Percentiles rank a stretch among this genome's conserved stretches.
These are phyloP conservation scores for Gallinago nigripennis DNA, from an alignment of 2,797 vertebrate genomes.

Conservation along the genomic window DNA sequence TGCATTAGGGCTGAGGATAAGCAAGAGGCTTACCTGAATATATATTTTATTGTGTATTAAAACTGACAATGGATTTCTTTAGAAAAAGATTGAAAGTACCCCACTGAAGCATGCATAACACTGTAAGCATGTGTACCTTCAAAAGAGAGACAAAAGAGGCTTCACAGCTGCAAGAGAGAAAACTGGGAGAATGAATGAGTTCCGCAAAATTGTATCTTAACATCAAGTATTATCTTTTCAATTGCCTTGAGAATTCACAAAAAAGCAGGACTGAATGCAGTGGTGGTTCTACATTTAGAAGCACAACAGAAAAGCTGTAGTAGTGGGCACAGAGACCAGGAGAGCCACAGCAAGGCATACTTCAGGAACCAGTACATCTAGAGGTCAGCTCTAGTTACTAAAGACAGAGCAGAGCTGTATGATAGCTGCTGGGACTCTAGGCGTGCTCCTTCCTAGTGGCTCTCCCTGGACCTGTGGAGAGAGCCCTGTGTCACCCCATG, in stretches of 20 bases:
- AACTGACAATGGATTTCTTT: neutral
- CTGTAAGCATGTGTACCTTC: neutral
- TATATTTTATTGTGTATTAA: neutral
- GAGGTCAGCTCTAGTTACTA: neutral
- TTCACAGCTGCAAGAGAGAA: neutral
- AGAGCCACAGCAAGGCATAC: neutral
- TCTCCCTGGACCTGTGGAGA: neutral
- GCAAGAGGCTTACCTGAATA: neutral
- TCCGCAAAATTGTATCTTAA: neutral
- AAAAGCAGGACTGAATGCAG: neutral
- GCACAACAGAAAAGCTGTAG: neutral
- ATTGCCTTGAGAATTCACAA: neutral
- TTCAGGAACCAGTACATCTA: neutral
- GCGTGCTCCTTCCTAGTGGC: neutral
- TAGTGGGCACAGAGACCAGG: neutral
- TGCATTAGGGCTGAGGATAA: neutral
- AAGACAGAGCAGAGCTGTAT: neutral
- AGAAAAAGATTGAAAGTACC: neutral
- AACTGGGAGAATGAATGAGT: neutral
- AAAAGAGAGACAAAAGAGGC: neutral
- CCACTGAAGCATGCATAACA: neutral
- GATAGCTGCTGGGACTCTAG: neutral
- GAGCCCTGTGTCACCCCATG: too few species aligned
- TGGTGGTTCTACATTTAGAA: neutral
- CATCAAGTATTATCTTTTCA: neutral